These are phyloP conservation scores for Pecten maximus DNA, from an alignment of 2,888 invertebrate genomes.

Conservation along the genomic window DNA sequence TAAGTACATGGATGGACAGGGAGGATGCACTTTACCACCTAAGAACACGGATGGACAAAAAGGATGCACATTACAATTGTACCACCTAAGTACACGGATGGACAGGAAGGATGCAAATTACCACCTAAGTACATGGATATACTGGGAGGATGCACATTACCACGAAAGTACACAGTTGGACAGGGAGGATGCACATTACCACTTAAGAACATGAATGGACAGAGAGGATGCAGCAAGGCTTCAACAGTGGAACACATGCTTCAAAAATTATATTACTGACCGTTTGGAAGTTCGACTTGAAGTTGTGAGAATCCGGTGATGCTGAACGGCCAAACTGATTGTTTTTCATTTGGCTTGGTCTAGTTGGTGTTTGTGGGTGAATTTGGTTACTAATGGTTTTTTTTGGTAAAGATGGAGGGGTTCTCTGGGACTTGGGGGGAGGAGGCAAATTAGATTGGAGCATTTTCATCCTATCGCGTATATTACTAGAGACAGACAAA, in stretches of 20 bases:
- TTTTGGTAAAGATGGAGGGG: slow-evolving; percentile 19
- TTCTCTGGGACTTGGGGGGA: neutral
- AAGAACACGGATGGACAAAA: neutral
- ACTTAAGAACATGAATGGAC: no score
- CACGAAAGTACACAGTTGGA: neutral
- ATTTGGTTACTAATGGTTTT: neutral
- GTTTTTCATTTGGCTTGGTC: neutral
- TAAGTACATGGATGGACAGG: no score
- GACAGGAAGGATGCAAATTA: neutral
- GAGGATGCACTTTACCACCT: neutral
- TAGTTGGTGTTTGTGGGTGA: neutral
- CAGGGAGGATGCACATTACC: no score
- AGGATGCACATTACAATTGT: neutral
- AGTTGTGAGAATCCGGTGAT: neutral
- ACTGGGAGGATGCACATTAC: neutral
- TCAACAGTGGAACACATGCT: neutral
- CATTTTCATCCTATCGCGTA: slow-evolving; percentile 8
- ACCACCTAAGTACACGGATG: neutral
- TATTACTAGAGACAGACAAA: neutral
- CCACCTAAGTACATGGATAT: no score
- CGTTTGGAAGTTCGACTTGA: neutral
- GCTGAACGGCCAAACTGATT: neutral
- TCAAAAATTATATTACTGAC: neutral
- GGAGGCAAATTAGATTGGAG: neutral
- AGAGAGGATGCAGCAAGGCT: neutral